Base-by-base conservation (phyloP, 2,888 invertebrate species). In the Parnassius smintheus region DNA sequence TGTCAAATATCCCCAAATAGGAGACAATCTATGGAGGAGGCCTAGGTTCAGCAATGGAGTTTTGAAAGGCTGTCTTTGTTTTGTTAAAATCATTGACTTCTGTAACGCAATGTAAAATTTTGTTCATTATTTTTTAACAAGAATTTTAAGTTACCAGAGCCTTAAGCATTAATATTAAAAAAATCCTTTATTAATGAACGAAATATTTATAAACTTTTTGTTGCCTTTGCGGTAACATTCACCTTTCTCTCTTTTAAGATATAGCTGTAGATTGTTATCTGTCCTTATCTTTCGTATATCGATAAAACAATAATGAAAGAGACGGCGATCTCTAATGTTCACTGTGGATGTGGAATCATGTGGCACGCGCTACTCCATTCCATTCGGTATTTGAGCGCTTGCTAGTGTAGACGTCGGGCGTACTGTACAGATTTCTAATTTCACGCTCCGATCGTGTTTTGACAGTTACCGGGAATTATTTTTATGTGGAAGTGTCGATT, bases 321-420 rank as follows among this genome's bases (percentile, higher is more conserved):
- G 91, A 90, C 78, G 70, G 80, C 70, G 73, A 67, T 70, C 61
- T 61, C 51, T 56, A 59, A 71, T 73, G 75, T 75, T 74, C 75
- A 77, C 75, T 75, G 78, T 73, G 75, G 73, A 72, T 25, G 25
- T 25, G 25, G 3, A 48, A 83, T 78, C 88, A 84, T 88, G 86
- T 85, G 88, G 88, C 90, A 90, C 90, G 91, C 89, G 91, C 85
- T 83, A 78, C 79, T 81, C 81, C 88, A 78, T 79, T 81, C 82
- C 88, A 91, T 90, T 91, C 91, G 85, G 88, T 85, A 83, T 83
- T 74, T 78, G 86, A 87, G 79, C 86, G 83, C 71, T 74, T 76
- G 66, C 71, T 76, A 70, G 77, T 70, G 75, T 71, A 76, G 88
- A 83, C 87, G 91, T 81, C 50, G 72, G 68, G 75, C 64, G 52